Evolutionary conservation across 2,888 invertebrate species (phyloP), one percentile per base, ranked within the genome.

Genomic region (Drosophila cracens): DNA sequence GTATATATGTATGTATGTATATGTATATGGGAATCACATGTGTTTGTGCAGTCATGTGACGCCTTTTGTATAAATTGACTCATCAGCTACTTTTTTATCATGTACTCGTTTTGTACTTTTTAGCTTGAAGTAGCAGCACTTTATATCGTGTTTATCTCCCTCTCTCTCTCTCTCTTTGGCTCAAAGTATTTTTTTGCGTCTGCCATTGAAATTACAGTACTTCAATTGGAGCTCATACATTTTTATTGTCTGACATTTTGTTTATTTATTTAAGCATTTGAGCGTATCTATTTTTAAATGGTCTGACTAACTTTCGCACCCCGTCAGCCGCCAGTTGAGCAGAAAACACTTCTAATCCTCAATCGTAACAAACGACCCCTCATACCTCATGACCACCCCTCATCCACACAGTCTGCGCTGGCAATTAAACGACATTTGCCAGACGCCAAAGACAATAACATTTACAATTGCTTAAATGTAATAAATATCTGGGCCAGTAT

Each of bases 401-500:
- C 29, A n/a, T 4, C 16, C 48, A 25, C 29, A 43, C 56, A 54
- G 52, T 29, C 56, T 27, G 51, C 29, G 56, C 27, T 66, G 86
- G 89, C 90, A 88, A 87, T 87, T 87, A 90, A 79, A 90, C 76
- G 83, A 86, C 83, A 82, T 75, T 89, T 80, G 76, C 86, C 86
- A 90, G 90, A 86, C 87, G 79, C 79, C 86, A 83, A 83, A 83
- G 81, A 83, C 87, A 90, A 86, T 86, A 89, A 87, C 90, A 90
- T 86, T 87, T 88, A 82, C 89, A 88, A 86, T 89, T 90, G 87
- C 90, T 88, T 62, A 86, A 89, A 70, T 85, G 85, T 85, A 85
- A 85, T 85, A 85, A 85, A 85, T 83, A 83, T 84, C 79, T 57
- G 62, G 58, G 48, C 46, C 52, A 57, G 54, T 63, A 53, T 54